Conservation (phyloP, 2,797 vertebrate species). For the Neomorphus geoffroyi region DNA sequence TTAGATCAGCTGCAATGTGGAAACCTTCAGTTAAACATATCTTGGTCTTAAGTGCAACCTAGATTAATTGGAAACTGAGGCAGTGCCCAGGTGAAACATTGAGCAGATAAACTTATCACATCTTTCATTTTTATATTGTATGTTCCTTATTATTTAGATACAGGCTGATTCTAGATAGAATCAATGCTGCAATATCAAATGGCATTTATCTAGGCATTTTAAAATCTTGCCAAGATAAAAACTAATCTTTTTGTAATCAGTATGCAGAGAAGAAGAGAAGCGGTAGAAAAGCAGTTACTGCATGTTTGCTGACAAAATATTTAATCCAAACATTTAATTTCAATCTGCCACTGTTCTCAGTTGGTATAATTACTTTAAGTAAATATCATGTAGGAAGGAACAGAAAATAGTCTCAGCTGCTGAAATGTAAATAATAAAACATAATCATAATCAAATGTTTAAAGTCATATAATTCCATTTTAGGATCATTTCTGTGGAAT, state of each 20-base stretch:
- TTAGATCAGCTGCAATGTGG: not conserved
- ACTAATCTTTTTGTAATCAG: slow-evolving; percentile 81
- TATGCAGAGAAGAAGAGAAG: slow-evolving; percentile 77
- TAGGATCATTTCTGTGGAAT: slow-evolving; percentile 60
- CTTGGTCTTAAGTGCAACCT: not conserved
- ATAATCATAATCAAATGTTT: slow-evolving; percentile 69
- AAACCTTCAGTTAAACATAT: slow-evolving; percentile 23
- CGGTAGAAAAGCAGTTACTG: slow-evolving; percentile 78
- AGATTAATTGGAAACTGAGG: slow-evolving; percentile 15
- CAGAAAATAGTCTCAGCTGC: slow-evolving; percentile 68
- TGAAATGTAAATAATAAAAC: slow-evolving; percentile 80
- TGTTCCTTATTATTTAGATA: not conserved
- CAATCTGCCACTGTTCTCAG: slow-evolving; percentile 86
- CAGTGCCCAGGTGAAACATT: not conserved
- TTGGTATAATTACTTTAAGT: slow-evolving; percentile 82
- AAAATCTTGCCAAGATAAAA: slow-evolving; percentile 70
- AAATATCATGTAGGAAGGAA: slow-evolving; percentile 76
- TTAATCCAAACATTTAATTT: slow-evolving; percentile 87
- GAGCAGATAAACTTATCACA: not conserved
- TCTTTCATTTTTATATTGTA: not conserved
- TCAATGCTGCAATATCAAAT: slow-evolving; percentile 62
- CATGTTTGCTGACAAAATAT: slow-evolving; percentile 86
- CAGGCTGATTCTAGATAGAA: slow-evolving; percentile 26
- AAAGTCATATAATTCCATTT: slow-evolving; percentile 67
- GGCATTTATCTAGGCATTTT: slow-evolving; percentile 75